Conservation (phyloP, 2,888 invertebrate species). For the Trissolcus japonicus region DNA sequence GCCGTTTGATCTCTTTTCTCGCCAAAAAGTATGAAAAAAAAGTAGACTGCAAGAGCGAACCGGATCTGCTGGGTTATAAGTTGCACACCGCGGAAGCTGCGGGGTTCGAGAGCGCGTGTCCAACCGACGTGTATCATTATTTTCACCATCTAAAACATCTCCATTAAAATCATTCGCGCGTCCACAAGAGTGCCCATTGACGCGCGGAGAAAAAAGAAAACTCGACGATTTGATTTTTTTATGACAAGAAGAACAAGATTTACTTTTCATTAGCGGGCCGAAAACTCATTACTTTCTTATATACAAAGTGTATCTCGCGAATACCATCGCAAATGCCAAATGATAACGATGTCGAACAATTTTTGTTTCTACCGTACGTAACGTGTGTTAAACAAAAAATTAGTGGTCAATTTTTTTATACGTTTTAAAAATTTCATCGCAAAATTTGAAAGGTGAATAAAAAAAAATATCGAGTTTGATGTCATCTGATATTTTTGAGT, state of each 20-base stretch:
- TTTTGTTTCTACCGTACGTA: conserved; percentile 10
- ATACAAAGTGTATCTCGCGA: conserved; percentile 4
- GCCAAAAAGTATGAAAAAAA: conserved; percentile 58
- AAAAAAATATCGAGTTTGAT: background rate
- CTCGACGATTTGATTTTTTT: conserved; percentile 29
- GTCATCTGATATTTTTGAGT: background rate
- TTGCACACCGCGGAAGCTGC: conserved; percentile 65
- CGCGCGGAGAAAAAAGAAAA: conserved; percentile 16
- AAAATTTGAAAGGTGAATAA: background rate
- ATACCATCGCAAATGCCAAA: conserved; percentile 22
- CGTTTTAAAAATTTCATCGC: conserved; percentile 14
- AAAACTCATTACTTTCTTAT: conserved; percentile 30
- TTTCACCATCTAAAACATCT: conserved; percentile 63
- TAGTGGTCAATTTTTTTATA: background rate
- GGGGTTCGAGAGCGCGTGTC: conserved; percentile 64
- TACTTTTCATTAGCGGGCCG: conserved; percentile 30
- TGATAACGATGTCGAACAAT: conserved; percentile 18
- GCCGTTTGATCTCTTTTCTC: conserved; percentile 65
- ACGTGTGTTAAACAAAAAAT: conserved; percentile 6
- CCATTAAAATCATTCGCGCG: conserved; percentile 60
- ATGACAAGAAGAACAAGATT: conserved; percentile 33
- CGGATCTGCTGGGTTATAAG: conserved; percentile 63
- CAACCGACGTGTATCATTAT: conserved; percentile 65
- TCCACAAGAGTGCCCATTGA: conserved; percentile 39
- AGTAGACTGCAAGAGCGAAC: conserved; percentile 53